phyloP scores from a whole-genome alignment of 1,140 invertebrate species.

The Drosophila pruinosa region DNA sequence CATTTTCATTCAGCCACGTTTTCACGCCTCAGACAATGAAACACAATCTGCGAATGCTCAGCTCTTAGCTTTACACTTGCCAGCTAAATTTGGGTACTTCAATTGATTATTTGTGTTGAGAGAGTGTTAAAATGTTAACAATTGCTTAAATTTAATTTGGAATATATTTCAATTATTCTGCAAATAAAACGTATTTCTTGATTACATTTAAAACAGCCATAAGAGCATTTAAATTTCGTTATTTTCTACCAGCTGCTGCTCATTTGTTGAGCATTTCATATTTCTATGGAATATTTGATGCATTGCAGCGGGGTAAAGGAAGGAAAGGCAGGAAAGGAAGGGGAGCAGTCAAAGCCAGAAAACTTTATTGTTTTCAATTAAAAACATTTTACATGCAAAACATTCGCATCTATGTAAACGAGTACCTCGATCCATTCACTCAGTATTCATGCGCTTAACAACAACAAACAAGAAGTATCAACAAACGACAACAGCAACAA shows the following conservation, averaged over 20 bases:
- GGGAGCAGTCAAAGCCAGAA: slow-evolving; percentile 43
- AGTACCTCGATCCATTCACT: slow-evolving; percentile 61
- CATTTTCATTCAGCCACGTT: slow-evolving; percentile 44
- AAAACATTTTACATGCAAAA: slow-evolving; percentile 79
- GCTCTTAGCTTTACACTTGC: slow-evolving; percentile 51
- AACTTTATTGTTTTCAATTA: slow-evolving; percentile 81
- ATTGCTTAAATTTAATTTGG: not conserved
- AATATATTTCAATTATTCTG: not conserved
- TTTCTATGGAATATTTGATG: slow-evolving; percentile 56
- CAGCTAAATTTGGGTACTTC: not conserved
- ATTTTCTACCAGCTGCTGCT: not conserved
- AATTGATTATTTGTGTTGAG: not conserved
- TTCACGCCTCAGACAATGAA: slow-evolving; percentile 66
- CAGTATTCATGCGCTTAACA: slow-evolving; percentile 44
- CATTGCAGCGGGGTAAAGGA: slow-evolving; percentile 30
- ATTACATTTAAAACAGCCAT: not conserved
- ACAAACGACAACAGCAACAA: slow-evolving; percentile 2
- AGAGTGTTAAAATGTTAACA: not conserved
- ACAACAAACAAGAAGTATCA: slow-evolving; percentile 7
- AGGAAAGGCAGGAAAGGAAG: not conserved
- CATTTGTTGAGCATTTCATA: slow-evolving; percentile 32
- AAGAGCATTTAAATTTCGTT: not conserved
- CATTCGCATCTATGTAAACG: slow-evolving; percentile 55
- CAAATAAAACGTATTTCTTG: not conserved
- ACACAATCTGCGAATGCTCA: slow-evolving; percentile 66